Percentiles rank a stretch among this genome's conserved stretches.
phyloP scores from a whole-genome alignment of 53 echinoderm and acorn worm species.

The Antedon mediterranea region DNA sequence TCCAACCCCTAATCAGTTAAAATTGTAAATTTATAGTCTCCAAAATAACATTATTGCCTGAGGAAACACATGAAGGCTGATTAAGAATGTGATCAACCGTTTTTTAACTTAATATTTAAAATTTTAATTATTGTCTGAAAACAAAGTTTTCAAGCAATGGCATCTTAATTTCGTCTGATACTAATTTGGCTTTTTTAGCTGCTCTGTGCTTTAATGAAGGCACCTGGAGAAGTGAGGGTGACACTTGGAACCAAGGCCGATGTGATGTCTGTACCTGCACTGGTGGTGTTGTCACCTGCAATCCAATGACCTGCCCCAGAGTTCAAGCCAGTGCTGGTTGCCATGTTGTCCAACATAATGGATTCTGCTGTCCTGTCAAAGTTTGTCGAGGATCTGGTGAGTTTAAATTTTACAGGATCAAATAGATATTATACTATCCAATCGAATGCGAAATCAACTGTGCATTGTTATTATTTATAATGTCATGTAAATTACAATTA shows the following conservation, averaged over 20 bases:
- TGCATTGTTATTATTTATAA: too few species aligned
- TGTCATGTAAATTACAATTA: background rate
- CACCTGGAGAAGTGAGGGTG: slow-evolving; percentile 11
- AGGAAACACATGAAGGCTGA: too few species aligned
- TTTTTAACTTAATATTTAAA: too few species aligned
- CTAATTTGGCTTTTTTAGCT: slow-evolving; percentile 6
- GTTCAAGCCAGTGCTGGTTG: slow-evolving; percentile 21
- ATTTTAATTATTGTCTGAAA: too few species aligned
- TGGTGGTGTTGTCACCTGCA: slow-evolving; percentile 15
- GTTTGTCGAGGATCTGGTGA: slow-evolving; percentile 19
- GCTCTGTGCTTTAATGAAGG: slow-evolving; percentile 10
- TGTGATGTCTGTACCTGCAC: slow-evolving; percentile 21
- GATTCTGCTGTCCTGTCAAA: slow-evolving; percentile 19
- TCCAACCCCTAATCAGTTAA: too few species aligned
- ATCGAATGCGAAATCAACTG: too few species aligned
- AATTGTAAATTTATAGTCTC: too few species aligned
- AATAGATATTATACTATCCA: too few species aligned
- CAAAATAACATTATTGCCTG: too few species aligned
- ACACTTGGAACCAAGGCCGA: slow-evolving; percentile 23
- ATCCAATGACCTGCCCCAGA: slow-evolving; percentile 5
- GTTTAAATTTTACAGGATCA: slow-evolving; percentile 7
- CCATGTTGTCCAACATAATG: background rate
- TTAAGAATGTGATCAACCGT: too few species aligned
- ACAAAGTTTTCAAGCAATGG: too few species aligned
- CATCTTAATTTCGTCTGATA: too few species aligned